phyloP scores from a whole-genome alignment of 2,113 vertebrate species.

The Oostethus manadensis region DNA sequence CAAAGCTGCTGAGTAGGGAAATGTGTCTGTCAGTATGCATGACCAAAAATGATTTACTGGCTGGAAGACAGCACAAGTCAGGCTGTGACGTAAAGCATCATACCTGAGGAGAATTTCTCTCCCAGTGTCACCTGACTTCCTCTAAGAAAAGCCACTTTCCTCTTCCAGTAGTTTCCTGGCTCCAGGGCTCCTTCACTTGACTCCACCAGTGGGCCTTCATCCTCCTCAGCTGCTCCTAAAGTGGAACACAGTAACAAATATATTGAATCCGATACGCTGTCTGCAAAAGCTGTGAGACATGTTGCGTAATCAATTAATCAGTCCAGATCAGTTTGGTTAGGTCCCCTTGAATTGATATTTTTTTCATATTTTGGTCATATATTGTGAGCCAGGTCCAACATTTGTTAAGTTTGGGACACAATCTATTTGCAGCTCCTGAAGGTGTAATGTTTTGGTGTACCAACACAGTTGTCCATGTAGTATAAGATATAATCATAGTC shows the following conservation, averaged over 20 bases:
- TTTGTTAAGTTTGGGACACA: no score
- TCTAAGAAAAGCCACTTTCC: conserved; percentile 61
- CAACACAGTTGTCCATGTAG: no score
- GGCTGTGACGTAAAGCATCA: not conserved
- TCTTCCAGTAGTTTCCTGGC: conserved; percentile 70
- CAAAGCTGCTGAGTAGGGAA: conserved; percentile 46
- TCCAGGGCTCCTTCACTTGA: conserved; percentile 53
- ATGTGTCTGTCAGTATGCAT: conserved; percentile 34
- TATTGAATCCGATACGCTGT: not conserved
- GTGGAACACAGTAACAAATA: not conserved
- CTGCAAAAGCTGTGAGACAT: not conserved
- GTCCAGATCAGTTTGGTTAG: no score
- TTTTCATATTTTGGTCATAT: no score
- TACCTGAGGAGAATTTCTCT: conserved; percentile 79
- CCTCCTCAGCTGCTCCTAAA: conserved; percentile 50
- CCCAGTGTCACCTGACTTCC: conserved; percentile 65
- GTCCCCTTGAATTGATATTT: no score
- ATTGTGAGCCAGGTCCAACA: no score
- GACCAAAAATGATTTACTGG: conserved; percentile 3
- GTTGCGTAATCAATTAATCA: not conserved
- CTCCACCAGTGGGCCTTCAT: conserved; percentile 38
- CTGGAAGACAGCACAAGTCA: not conserved
- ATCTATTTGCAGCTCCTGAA: no score
- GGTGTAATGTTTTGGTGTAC: not conserved
- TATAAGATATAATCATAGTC: not conserved